Conservation (phyloP, 2,113 vertebrate species). For the Apteryx owenii region DNA sequence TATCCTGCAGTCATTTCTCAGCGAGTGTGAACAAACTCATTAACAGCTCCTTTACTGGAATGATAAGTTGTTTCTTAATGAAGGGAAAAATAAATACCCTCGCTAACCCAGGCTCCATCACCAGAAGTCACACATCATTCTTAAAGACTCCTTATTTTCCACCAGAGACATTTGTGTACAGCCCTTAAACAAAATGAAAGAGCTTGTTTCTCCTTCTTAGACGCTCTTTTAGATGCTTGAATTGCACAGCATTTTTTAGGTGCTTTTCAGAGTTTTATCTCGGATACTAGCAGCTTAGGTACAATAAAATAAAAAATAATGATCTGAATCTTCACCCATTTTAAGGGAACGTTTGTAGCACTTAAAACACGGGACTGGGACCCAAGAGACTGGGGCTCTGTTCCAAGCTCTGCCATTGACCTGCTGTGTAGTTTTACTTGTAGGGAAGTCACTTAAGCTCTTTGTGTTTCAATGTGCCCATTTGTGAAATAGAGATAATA, state of each 20-base stretch:
- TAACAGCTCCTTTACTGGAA: conserved; percentile 76
- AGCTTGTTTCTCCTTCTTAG: conserved; percentile 50
- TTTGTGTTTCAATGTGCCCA: conserved; percentile 49
- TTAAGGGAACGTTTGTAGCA: conserved; percentile 11
- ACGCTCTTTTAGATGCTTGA: conserved; percentile 38
- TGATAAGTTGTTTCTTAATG: conserved; percentile 78
- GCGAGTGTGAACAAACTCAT: conserved; percentile 77
- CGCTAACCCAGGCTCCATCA: conserved; percentile 68
- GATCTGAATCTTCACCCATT: conserved; percentile 3
- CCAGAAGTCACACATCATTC: conserved; percentile 72
- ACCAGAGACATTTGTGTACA: conserved; percentile 68
- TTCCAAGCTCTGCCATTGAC: conserved; percentile 54
- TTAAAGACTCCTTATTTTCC: conserved; percentile 75
- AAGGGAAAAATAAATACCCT: conserved; percentile 78
- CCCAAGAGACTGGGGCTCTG: conserved; percentile 42
- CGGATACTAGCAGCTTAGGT: background rate
- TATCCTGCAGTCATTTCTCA: conserved; percentile 76
- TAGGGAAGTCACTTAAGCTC: conserved; percentile 50
- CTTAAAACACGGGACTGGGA: background rate
- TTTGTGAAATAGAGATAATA: conserved; percentile 67
- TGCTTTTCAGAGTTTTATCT: conserved; percentile 16
- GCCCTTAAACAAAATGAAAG: conserved; percentile 65
- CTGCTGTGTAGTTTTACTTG: conserved; percentile 56
- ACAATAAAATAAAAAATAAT: conserved; percentile 15
- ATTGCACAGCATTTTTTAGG: conserved; percentile 6